Evolutionary conservation across 2,888 invertebrate genomes (phyloP), one percentile per base, ranked within the genome.

Genomic region (Pristionchus entomophagus): DNA sequence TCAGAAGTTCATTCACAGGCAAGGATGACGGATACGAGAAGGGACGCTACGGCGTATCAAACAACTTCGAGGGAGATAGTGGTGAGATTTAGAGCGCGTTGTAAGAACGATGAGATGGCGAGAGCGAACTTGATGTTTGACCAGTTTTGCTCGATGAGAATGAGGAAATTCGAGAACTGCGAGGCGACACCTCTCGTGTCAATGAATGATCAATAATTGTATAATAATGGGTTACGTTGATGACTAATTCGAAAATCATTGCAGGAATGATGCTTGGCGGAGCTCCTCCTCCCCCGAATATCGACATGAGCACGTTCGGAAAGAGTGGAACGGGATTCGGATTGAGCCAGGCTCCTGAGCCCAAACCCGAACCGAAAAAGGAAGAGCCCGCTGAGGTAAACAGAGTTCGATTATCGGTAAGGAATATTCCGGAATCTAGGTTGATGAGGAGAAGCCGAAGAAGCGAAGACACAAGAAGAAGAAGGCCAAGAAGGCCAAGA

Each of bases 1-100:
- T n/a, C n/a, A 56, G 6, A 56, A 26, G 1, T 32, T 32, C n/a
- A 12, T 4, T 53, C 77, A 8, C 41, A 87, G 87, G 86, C 0
- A 88, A 89, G 19, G 89, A 89, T 45, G 87, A 87, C 32, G 90
- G 90, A 5, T 90, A 87, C 81, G 89, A 90, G 53, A 87, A 88
- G 84, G 90, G 90, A 17, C 86, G 88, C 49, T 86, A 88, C 81
- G 89, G 87, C 17, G 90, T 90, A 4, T 85, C 87, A 14, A 86
- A 87, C 19, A 86, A 88, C 26, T 90, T 90, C 84, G 56, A 83
- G 32, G 89, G 89, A 56, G 90, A 90, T 87, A 89, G 89, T 17
- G 90, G 90, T 87, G 87, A 88, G 56, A 22, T 12, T 8, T 22
- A 69, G 38, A 32, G 38, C 22, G 26, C 69, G 69, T 22, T 6